Percentiles rank a stretch among this genome's conserved stretches.
Conservation (phyloP, 2,888 invertebrate species). For the Ennomos quercinarius region DNA sequence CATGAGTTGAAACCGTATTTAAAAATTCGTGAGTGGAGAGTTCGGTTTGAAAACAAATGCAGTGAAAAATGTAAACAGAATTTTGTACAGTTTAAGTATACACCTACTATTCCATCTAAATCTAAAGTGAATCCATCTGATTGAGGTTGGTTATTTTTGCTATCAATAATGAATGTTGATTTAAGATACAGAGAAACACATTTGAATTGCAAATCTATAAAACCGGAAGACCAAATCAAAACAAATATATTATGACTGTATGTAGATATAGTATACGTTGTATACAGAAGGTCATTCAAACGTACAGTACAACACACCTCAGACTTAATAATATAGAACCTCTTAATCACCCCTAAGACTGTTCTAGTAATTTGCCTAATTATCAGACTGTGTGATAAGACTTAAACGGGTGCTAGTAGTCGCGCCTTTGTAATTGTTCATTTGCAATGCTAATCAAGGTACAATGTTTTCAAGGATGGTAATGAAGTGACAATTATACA, state of each 20-base stretch:
- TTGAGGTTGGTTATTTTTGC: too few species aligned
- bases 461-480: constrained; percentile 29
- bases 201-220: neutral
- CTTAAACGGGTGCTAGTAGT: constrained; percentile 22
- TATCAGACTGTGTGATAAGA: constrained; percentile 26
- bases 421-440: constrained; percentile 34
- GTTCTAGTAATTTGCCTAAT: constrained; percentile 29
- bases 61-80: too few species aligned
- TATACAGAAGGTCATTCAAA: constrained; percentile 14
- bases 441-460: constrained; percentile 44
- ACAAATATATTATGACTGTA: neutral
- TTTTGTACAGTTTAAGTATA: too few species aligned
- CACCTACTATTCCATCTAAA: too few species aligned
- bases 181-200: too few species aligned
- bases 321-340: too few species aligned
- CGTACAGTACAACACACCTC: neutral
- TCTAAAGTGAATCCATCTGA: too few species aligned
- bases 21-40: too few species aligned
- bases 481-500: constrained; percentile 28
- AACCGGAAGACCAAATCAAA: constrained; percentile 1
- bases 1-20: too few species aligned
- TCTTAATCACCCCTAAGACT: constrained; percentile 17
- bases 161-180: too few species aligned
- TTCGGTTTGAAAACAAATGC: too few species aligned
- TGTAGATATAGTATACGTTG: neutral